A percentile compares a stretch with the other conserved stretches of the same genome.
These are phyloP conservation scores for Didymodactylos carnosus DNA, from an alignment of 2,888 invertebrate species.

Conservation along the genomic window DNA sequence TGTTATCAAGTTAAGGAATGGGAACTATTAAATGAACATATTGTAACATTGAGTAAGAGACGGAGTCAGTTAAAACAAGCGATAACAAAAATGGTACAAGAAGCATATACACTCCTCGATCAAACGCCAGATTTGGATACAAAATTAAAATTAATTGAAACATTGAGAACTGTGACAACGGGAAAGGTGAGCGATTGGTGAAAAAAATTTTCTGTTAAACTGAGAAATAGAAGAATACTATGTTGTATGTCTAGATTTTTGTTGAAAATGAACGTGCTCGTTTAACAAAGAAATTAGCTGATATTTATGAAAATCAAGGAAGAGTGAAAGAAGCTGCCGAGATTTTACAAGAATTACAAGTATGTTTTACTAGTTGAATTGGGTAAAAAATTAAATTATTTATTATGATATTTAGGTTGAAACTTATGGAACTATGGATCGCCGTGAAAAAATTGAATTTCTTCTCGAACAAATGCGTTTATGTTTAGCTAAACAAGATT, in stretches of 20 bases:
- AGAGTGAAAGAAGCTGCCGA: constrained; percentile 64
- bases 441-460: constrained; percentile 77
- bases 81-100: constrained; percentile 69
- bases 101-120: constrained; percentile 76
- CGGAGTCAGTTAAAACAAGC: constrained; percentile 79
- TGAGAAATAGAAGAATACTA: constrained; percentile 31
- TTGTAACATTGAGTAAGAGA: constrained; percentile 68
- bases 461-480: constrained; percentile 95
- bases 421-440: constrained; percentile 97
- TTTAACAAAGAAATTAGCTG: constrained; percentile 53
- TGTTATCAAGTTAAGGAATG: constrained; percentile 68
- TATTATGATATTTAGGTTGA: constrained; percentile 44
- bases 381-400: constrained; percentile 4
- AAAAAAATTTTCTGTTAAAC: neutral
- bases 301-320: constrained; percentile 40
- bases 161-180: constrained; percentile 75
- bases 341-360: constrained; percentile 81
- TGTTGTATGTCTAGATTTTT: constrained; percentile 47
- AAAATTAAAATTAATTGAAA: constrained; percentile 81
- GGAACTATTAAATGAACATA: constrained; percentile 76
- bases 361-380: constrained; percentile 15
- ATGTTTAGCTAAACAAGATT: constrained; percentile 81
- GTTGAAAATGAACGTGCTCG: constrained; percentile 97
- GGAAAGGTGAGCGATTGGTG: constrained; percentile 47
- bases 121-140: constrained; percentile 71